phyloP scores from a whole-genome alignment of 1,140 invertebrate species.

The Atopsyche davidsoni region DNA sequence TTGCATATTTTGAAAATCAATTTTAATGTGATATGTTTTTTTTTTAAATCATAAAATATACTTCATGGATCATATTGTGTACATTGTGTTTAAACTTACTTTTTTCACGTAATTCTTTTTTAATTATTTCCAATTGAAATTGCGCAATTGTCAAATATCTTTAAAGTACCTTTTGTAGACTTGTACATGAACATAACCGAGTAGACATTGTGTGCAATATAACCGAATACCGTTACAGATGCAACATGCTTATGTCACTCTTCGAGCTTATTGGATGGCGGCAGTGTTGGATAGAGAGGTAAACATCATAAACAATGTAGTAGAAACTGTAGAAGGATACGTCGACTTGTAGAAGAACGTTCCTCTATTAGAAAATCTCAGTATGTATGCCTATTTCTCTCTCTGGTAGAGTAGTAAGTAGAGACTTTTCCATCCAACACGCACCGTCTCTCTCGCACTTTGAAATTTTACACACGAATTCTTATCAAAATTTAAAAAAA shows the following conservation, averaged over 20 bases:
- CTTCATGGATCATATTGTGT: too few relatives aligned
- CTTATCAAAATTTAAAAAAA: not conserved
- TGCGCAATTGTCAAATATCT: too few relatives aligned
- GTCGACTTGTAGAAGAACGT: not conserved
- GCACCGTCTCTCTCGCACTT: slow-evolving; percentile 24
- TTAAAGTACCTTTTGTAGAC: too few relatives aligned
- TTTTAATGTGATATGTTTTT: too few relatives aligned
- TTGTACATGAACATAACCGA: too few relatives aligned
- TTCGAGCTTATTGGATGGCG: slow-evolving; percentile 52
- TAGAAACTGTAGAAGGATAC: slow-evolving; percentile 1
- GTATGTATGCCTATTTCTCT: not conserved
- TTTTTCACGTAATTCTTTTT: too few relatives aligned
- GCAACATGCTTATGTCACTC: slow-evolving; percentile 50
- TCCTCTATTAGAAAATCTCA: not conserved
- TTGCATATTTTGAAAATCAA: too few relatives aligned
- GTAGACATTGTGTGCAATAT: too few relatives aligned
- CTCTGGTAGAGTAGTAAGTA: slow-evolving; percentile 13
- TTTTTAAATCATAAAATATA: too few relatives aligned
- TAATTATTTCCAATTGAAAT: too few relatives aligned
- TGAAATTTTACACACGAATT: not conserved
- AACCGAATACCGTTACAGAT: slow-evolving; percentile 41
- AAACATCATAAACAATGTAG: slow-evolving; percentile 31
- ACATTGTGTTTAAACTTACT: too few relatives aligned
- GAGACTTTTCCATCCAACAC: slow-evolving; percentile 29
- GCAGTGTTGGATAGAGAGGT: slow-evolving; percentile 54